Conservation (phyloP, 1,140 invertebrate species). For the Saxidomus purpurata region DNA sequence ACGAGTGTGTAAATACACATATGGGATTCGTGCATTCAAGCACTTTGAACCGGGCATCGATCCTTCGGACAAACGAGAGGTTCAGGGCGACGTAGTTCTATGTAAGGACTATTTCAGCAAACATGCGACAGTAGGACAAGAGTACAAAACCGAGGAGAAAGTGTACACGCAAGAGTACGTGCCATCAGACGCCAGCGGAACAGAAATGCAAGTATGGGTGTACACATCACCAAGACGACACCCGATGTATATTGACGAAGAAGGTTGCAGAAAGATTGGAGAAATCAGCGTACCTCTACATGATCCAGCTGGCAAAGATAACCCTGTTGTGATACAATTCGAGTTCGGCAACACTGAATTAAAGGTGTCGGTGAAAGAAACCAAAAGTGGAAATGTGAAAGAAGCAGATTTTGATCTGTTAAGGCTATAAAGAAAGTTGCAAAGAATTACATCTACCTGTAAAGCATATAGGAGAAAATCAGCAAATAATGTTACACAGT, state of each 20-base stretch:
- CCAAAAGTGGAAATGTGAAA: slow-evolving; percentile 1
- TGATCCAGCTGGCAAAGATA: neutral
- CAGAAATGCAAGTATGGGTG: neutral
- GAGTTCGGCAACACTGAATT: slow-evolving; percentile 48
- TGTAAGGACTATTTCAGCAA: slow-evolving; percentile 59
- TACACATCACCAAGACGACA: neutral
- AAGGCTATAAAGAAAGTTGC: neutral
- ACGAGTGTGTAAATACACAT: slow-evolving; percentile 55
- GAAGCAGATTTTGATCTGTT: slow-evolving; percentile 42
- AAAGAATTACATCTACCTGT: no score
- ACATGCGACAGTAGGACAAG: slow-evolving; percentile 31
- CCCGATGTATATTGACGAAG: slow-evolving; percentile 29
- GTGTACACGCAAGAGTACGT: slow-evolving; percentile 45
- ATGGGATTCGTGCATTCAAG: slow-evolving; percentile 40
- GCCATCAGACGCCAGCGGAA: neutral
- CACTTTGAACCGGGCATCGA: slow-evolving; percentile 53
- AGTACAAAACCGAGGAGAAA: slow-evolving; percentile 28
- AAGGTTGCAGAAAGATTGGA: slow-evolving; percentile 30
- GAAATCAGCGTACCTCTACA: slow-evolving; percentile 16
- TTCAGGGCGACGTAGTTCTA: neutral
- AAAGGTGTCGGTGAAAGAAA: slow-evolving; percentile 1
- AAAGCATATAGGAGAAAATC: no score
- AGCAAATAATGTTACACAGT: no score
- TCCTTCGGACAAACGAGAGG: slow-evolving; percentile 26
- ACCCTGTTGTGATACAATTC: slow-evolving; percentile 18